Evolutionary conservation across 2,888 invertebrate species (phyloP).

Genomic region (Campoplex nolae): DNA sequence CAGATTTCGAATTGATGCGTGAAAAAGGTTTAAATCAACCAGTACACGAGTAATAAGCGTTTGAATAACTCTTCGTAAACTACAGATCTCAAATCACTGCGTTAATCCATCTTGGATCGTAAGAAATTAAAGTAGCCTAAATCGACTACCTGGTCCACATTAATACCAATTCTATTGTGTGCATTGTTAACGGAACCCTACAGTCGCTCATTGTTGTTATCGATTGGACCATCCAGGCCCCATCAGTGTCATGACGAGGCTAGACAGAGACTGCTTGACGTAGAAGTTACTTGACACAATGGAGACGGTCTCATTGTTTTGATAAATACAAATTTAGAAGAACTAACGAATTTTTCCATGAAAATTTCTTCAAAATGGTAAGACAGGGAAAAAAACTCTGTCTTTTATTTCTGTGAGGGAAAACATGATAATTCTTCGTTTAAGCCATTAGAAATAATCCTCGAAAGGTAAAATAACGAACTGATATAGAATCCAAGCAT

Average conservation of each 20-base stretch:
- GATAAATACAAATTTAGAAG: not conserved
- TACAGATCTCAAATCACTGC: not conserved
- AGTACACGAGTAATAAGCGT: not conserved
- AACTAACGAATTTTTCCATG: not conserved
- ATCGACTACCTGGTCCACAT: not conserved
- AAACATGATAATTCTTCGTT: not conserved
- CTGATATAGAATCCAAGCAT: too few relatives aligned
- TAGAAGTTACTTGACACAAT: not conserved
- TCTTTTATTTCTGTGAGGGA: not conserved
- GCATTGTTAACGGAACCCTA: constrained; percentile 73
- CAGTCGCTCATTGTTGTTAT: constrained; percentile 80
- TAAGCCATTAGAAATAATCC: too few relatives aligned
- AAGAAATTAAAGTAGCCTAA: not conserved
- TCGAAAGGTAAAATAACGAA: too few relatives aligned
- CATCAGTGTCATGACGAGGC: constrained; percentile 78
- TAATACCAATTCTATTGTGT: not conserved
- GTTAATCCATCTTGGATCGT: not conserved
- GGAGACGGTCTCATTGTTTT: constrained; percentile 7
- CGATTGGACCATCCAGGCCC: constrained; percentile 78
- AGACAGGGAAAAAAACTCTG: not conserved
- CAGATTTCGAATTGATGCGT: not conserved
- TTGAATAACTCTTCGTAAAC: not conserved
- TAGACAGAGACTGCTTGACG: constrained; percentile 10
- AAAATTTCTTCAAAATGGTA: not conserved
- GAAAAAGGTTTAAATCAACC: not conserved